Base-by-base conservation (phyloP, 2,797 vertebrate genomes). In the Gambelia wislizenii region DNA sequence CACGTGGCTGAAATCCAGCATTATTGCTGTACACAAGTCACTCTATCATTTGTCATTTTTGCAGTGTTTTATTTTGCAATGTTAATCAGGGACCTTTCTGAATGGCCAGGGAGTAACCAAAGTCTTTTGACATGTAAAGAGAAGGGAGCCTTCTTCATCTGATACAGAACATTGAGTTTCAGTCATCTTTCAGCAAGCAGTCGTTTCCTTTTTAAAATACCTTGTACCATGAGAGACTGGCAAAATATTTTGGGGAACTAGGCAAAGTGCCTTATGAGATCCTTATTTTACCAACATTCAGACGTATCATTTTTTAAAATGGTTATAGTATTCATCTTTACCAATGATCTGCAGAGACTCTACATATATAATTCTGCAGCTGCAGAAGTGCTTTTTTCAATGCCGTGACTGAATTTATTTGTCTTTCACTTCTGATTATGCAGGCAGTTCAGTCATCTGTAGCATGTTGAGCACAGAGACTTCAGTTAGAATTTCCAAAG, bases 361-460 rank as follows among this genome's bases (percentile, higher is more conserved):
- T 72, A 80, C 84, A 89, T 93, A 91, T 94, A 93, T 95, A 93
- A 94, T 94, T 93, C 6, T 1, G n/a, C n/a, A 86, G 79, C 49
- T 42, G 54, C 89, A 92, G 91, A 92, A 92, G 54, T 75, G 49
- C 84, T 93, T 89, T 77, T 93, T 90, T 87, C 72, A 78, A 75
- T 0, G 0, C 82, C n/a, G 42, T 85, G 54, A 30, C 74, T 95
- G 83, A 90, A 89, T 93, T 91, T 89, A 80, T 87, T 76, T 88
- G 93, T 92, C 0, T 89, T 92, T 91, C 75, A 36, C 56, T 93
- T 91, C 36, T 42, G 79, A 78, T 90, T 92, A 83, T 1, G 0
- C 18, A 64, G 80, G 47, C 0, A 0, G 59, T 4, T 90, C 75
- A 61, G 12, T 77, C 72, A 56, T 89, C 89, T 90, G 78, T 64